Evolutionary conservation across 2,888 invertebrate genomes (phyloP).

Genomic region (Polylopha cassiicola): DNA sequence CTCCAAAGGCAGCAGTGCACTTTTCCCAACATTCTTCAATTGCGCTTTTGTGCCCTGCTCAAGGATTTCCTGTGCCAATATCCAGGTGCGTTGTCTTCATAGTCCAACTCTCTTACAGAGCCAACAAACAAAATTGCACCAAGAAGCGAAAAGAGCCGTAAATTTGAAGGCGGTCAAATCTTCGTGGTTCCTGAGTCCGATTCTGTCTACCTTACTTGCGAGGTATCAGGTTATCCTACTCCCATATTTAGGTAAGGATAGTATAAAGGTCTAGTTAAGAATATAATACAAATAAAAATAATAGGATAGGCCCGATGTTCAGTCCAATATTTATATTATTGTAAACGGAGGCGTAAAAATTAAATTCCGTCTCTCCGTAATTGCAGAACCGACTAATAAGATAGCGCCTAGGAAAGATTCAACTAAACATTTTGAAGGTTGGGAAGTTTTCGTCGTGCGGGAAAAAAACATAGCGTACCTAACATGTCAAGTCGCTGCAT

Average conservation of each 20-base stretch:
- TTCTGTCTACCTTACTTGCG: slow-evolving; percentile 69
- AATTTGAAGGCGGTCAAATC: slow-evolving; percentile 60
- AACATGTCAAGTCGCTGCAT: slow-evolving; percentile 83
- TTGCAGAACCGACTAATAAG: slow-evolving; percentile 78
- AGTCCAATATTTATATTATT: no score
- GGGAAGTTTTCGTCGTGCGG: slow-evolving; percentile 77
- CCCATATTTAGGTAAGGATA: slow-evolving; percentile 67
- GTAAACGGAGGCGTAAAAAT: no score
- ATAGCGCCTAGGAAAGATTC: slow-evolving; percentile 78
- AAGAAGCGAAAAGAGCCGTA: slow-evolving; percentile 65
- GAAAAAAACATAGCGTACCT: slow-evolving; percentile 74
- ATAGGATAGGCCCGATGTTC: no score
- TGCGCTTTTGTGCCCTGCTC: slow-evolving; percentile 72
- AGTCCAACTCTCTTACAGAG: slow-evolving; percentile 75
- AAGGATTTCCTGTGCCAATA: slow-evolving; percentile 79
- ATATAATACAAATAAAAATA: no score
- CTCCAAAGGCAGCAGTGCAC: slow-evolving; percentile 65
- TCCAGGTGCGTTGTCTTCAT: slow-evolving; percentile 77
- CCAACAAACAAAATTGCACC: slow-evolving; percentile 83
- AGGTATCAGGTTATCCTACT: slow-evolving; percentile 74
- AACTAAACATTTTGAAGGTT: slow-evolving; percentile 79
- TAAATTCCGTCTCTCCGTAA: no score
- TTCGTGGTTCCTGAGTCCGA: slow-evolving; percentile 53
- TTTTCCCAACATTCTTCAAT: slow-evolving; percentile 51
- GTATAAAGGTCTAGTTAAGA: no score